Evolutionary conservation across 2,888 invertebrate species (phyloP).

Genomic region (Drosophila colorata): DNA sequence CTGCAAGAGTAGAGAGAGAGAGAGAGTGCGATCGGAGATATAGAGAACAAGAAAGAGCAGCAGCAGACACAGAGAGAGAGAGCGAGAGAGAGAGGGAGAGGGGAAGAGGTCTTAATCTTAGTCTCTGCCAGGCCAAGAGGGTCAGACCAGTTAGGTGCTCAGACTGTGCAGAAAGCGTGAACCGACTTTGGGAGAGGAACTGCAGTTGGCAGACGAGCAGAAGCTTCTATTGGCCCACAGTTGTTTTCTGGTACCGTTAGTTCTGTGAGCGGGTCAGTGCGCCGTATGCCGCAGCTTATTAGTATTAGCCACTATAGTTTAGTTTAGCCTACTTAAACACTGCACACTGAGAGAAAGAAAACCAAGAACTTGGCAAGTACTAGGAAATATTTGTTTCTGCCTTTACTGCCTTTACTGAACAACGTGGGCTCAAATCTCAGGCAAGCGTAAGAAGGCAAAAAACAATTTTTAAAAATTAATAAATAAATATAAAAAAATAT

Average conservation of each 20-base stretch:
- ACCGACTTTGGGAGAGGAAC: background rate
- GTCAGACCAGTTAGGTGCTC: conserved; percentile 5
- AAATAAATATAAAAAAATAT: no score
- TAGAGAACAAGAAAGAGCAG: no score
- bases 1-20: conserved; percentile 40
- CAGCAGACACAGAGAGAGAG: background rate
- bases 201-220: background rate
- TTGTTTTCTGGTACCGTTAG: conserved; percentile 26
- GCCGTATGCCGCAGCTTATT: conserved; percentile 26
- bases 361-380: no score
- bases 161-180: conserved; percentile 55
- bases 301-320: background rate
- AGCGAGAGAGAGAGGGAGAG: no score
- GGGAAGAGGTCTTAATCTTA: background rate
- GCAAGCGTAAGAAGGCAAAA: no score
- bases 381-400: no score
- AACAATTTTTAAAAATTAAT: no score
- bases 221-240: conserved; percentile 7
- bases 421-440: no score
- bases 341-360: background rate
- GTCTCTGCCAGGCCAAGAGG: conserved; percentile 1
- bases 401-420: no score
- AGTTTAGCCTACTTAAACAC: background rate
- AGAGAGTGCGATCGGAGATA: no score
- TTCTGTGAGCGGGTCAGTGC: conserved; percentile 39